Base-by-base conservation (phyloP, 2,797 vertebrate species). In the Paedocypris micromegethes region DNA sequence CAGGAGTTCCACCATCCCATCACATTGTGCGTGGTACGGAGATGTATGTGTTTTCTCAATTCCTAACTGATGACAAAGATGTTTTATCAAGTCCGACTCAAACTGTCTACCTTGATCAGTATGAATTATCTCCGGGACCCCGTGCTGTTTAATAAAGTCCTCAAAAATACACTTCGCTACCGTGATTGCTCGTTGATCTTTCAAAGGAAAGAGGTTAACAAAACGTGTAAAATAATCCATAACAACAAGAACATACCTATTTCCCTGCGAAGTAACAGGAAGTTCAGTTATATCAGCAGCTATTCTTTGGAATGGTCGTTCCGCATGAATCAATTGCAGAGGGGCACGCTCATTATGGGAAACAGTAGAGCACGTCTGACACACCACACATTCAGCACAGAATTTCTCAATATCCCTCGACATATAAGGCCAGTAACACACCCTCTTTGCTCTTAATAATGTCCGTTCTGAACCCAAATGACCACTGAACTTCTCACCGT, bases 361-460 rank as follows among this genome's bases (percentile, higher is more conserved):
- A 3, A 60, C 54, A 39, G 53, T 69, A 7, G 50, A 2, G 3
- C 42, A 53, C 6, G 43, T 57, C 41, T 75, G 64, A 54, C 74
- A 78, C 5, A 66, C 66, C 2, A 76, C 5, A 39, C 78, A 78
- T 37, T 76, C 62, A 5, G 47, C 5, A 50, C 52, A 72, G 54
- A 63, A 77, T 41, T 48, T 64, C 43, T 58, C 6, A 0, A 58
- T 45, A 5, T 68, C 54, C 1, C 40, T 2, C 2, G 56, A 9
- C 68, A 78, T 72, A 2, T 64, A 78, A 3, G 69, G 72, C 74
- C 73, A 75, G 9, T 74, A 61, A 41, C 61, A 75, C 4, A 72
- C 58, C 2, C 37, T 3, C 43, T 58, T 66, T 0, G 71, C 71
- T 45, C 53, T 68, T 1, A 64, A 49, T 2, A 73, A 49, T 9